A percentile compares a stretch with the other conserved stretches of the same genome.
phyloP scores from a whole-genome alignment of 1,140 invertebrate genomes.

The Anastatus disparis region DNA sequence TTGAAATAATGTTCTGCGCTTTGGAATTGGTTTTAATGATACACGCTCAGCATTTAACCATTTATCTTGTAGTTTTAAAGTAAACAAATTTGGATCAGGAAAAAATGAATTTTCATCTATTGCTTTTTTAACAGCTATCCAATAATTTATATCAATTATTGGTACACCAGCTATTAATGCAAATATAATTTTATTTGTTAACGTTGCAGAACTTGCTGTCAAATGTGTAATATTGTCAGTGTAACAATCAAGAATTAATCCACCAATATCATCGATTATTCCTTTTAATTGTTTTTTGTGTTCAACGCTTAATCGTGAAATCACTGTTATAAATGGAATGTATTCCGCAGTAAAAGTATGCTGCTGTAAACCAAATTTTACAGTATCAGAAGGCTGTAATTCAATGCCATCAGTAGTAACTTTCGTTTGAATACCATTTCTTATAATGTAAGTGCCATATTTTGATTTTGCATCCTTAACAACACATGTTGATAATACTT shows the following conservation, averaged over 20 bases:
- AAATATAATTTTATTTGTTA: constrained; percentile 30
- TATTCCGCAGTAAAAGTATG: constrained; percentile 23
- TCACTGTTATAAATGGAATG: constrained; percentile 26
- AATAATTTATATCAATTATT: constrained; percentile 31
- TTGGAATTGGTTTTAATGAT: constrained; percentile 23
- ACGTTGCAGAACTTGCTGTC: constrained; percentile 22
- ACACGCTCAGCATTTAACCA: constrained; percentile 20
- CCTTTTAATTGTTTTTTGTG: constrained; percentile 20
- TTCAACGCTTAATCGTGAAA: constrained; percentile 13
- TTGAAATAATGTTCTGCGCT: constrained; percentile 23
- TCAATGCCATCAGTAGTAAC: constrained; percentile 10
- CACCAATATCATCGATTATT: constrained; percentile 30
- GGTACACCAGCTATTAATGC: constrained; percentile 30
- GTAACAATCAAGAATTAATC: constrained; percentile 12
- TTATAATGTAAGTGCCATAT: constrained; percentile 21
- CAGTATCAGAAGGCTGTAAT: constrained; percentile 1
- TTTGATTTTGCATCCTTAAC: constrained; percentile 35
- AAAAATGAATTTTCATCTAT: constrained; percentile 16
- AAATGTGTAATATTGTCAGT: constrained; percentile 34
- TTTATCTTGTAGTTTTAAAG: constrained; percentile 23
- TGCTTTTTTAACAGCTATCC: constrained; percentile 14
- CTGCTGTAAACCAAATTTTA: constrained; percentile 35
- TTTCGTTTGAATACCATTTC: constrained; percentile 25
- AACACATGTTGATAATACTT: constrained; percentile 18
- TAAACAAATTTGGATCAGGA: constrained; percentile 26